Evolutionary conservation across 2,888 invertebrate genomes (phyloP), one percentile per base, ranked within the genome.

Genomic region (Drosophila niveifrons): DNA sequence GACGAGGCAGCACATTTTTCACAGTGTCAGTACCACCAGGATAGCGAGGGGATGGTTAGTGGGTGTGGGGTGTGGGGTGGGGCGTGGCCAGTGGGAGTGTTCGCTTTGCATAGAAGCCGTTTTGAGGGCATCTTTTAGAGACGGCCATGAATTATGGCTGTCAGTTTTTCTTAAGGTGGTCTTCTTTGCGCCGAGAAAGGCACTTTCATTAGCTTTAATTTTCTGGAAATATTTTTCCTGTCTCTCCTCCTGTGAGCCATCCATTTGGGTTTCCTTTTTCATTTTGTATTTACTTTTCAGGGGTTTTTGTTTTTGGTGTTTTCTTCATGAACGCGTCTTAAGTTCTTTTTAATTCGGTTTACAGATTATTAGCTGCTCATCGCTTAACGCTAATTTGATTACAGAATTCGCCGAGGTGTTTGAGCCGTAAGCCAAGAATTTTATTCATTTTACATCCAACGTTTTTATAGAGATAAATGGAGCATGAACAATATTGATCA

Each of bases 161-260:
- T 78, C 89, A 78, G 89, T 89, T 81, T 83, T 88, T 88, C 85
- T 80, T 81, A 72, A 78, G 80, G 78, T 78, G 67, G 63, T 63
- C 62, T 57, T 55, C 39, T 63, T 48, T 34, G 43, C 56, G 62
- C 58, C 41, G 47, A 46, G 39, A 28, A 58, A 75, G 82, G 84
- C 74, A 87, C 85, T 90, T 89, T 90, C 90, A 90, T 90, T 90
- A 90, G 90, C 90, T 88, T 90, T 75, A 90, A 90, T 90, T 90
- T 90, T 82, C 76, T 82, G 84, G 86, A 90, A 90, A 82, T 89
- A 88, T 89, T 90, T 88, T 61, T 61, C 43, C 72, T 66, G 68
- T 57, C 71, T 46, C 50, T 44, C 13, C 48, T 31, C 13, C 28
- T 31, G 46, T 15, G 31, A 17, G 65, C 31, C 17, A 23, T 46